Conservation (phyloP, 2,797 vertebrate genomes). For the Emys orbicularis region DNA sequence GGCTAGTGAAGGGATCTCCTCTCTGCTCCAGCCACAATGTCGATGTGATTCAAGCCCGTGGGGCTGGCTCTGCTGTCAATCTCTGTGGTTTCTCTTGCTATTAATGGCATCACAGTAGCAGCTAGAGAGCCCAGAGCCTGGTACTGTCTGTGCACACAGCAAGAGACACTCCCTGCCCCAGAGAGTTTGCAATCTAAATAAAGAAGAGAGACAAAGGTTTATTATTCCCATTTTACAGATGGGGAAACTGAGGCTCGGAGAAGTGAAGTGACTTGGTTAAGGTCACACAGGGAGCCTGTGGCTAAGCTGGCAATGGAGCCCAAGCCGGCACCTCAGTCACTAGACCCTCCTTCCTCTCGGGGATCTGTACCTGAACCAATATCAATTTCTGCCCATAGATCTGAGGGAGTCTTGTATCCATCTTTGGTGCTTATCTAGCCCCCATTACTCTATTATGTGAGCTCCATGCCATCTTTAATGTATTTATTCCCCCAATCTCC, state of each 20-base stretch:
- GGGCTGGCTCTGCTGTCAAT: not conserved
- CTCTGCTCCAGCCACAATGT: not conserved
- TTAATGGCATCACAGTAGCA: not conserved
- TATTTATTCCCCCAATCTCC: not conserved
- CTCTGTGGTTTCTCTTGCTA: not conserved
- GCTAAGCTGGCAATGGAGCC: not conserved
- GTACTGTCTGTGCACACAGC: not conserved
- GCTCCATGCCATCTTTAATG: not conserved
- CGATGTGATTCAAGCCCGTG: not conserved
- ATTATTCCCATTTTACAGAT: not conserved
- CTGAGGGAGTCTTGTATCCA: not conserved
- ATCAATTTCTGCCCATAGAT: not conserved
- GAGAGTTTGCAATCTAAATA: not conserved
- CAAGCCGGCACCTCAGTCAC: not conserved
- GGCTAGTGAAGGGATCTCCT: not conserved
- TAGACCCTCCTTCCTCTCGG: not conserved
- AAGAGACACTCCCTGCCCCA: not conserved
- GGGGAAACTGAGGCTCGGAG: not conserved
- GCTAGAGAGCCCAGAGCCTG: not conserved
- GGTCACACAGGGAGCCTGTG: not conserved
- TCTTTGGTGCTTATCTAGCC: not conserved
- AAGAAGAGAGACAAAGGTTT: not conserved
- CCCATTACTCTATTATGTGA: not conserved
- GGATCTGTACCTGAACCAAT: not conserved
- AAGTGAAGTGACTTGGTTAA: not conserved